A percentile compares a stretch with the other conserved stretches of the same genome.
These are phyloP conservation scores for Orchesellides sinensis DNA, from an alignment of 2,888 invertebrate species.

Conservation along the genomic window DNA sequence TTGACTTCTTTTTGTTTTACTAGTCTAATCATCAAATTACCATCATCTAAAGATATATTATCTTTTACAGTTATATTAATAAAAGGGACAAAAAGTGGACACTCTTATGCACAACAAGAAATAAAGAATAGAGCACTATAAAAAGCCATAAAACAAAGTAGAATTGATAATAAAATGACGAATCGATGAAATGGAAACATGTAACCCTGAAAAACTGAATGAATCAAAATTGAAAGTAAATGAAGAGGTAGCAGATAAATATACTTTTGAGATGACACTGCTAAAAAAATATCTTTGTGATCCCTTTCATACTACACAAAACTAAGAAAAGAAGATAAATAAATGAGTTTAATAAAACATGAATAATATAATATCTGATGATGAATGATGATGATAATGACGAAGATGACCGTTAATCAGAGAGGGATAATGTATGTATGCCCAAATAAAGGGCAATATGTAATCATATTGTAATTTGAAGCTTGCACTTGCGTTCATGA, in stretches of 20 bases:
- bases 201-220: conserved; percentile 49
- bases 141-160: conserved; percentile 6
- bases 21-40: not conserved
- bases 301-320: not conserved
- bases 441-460: conserved; percentile 46
- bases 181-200: conserved; percentile 9
- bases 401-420: conserved; percentile 24
- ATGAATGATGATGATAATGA: conserved; percentile 3
- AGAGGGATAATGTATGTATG: conserved; percentile 11
- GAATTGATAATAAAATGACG: conserved; percentile 32
- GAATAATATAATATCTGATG: too few relatives aligned
- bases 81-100: too few relatives aligned
- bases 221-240: conserved; percentile 20
- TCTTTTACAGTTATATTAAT: too few relatives aligned
- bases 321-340: not conserved
- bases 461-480: not conserved
- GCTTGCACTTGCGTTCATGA: not conserved
- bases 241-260: not conserved
- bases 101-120: too few relatives aligned
- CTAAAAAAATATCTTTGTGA: not conserved
- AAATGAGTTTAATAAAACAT: conserved; percentile 17
- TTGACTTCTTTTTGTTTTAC: not conserved
- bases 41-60: not conserved
- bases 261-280: conserved; percentile 4
- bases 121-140: not conserved